Conservation (phyloP, 2,113 vertebrate genomes). For the Sinosuthora webbiana region DNA sequence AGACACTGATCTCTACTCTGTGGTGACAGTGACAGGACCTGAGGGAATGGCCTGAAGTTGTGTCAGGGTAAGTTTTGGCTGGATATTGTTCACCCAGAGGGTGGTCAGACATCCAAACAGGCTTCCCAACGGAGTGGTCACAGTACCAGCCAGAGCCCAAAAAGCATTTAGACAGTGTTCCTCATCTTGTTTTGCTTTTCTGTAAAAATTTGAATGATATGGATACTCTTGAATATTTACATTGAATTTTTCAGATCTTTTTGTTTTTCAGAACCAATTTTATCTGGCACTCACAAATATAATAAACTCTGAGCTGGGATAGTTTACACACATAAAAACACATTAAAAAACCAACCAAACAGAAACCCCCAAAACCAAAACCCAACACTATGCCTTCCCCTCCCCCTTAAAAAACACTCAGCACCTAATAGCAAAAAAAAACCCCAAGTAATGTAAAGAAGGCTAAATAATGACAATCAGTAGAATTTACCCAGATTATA, state of each 20-base stretch:
- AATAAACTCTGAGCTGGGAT: neutral
- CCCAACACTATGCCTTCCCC: neutral
- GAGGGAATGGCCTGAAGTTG: neutral
- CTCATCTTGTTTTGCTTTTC: neutral
- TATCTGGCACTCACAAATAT: neutral
- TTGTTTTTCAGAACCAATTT: neutral
- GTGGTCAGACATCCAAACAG: neutral
- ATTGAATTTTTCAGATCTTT: neutral
- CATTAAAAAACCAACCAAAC: neutral
- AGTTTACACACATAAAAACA: neutral
- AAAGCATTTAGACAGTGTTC: neutral
- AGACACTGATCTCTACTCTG: no score
- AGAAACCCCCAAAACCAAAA: neutral
- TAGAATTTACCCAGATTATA: neutral
- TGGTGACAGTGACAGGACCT: neutral
- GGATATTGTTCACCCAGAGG: neutral
- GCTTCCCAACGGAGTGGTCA: neutral
- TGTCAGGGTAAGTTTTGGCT: neutral
- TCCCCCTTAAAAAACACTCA: neutral
- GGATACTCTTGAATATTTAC: neutral
- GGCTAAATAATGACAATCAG: neutral
- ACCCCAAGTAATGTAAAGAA: neutral
- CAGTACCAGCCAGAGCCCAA: neutral
- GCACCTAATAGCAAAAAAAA: neutral
- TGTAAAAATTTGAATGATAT: neutral